These are phyloP conservation scores for Hyles vespertilio DNA, from an alignment of 1,140 invertebrate species.

Conservation along the genomic window DNA sequence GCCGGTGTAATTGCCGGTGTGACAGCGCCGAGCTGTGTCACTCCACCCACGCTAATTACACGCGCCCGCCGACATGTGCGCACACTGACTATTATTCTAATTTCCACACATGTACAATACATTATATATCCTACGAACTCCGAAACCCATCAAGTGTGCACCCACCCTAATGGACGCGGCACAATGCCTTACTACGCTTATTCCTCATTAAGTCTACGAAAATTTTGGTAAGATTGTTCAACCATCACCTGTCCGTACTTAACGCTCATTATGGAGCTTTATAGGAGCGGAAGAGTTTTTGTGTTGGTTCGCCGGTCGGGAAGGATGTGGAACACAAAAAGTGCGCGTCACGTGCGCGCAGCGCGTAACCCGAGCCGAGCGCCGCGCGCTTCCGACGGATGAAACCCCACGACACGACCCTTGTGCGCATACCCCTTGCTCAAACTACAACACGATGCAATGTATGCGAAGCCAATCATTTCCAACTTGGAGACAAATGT, in stretches of 20 bases:
- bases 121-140: too few relatives aligned
- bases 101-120: neutral
- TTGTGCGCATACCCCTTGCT: neutral
- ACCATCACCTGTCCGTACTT: too few relatives aligned
- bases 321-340: constrained; percentile 49
- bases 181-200: neutral
- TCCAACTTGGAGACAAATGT: neutral
- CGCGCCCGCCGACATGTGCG: constrained; percentile 13
- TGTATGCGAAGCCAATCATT: constrained; percentile 8
- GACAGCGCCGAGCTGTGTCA: constrained; percentile 37
- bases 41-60: constrained; percentile 45
- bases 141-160: too few relatives aligned
- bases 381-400: constrained; percentile 52
- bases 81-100: neutral
- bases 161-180: neutral
- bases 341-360: constrained; percentile 46
- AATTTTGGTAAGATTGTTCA: too few relatives aligned
- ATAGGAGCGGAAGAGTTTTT: constrained; percentile 22
- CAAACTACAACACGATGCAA: neutral
- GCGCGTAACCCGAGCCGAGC: constrained; percentile 43
- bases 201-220: neutral
- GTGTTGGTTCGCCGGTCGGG: constrained; percentile 11
- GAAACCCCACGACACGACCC: constrained; percentile 18
- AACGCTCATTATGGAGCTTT: neutral
- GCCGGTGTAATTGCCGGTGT: constrained; percentile 54